Conservation (phyloP, 1,140 invertebrate species). For the Araneus ventricosus region DNA sequence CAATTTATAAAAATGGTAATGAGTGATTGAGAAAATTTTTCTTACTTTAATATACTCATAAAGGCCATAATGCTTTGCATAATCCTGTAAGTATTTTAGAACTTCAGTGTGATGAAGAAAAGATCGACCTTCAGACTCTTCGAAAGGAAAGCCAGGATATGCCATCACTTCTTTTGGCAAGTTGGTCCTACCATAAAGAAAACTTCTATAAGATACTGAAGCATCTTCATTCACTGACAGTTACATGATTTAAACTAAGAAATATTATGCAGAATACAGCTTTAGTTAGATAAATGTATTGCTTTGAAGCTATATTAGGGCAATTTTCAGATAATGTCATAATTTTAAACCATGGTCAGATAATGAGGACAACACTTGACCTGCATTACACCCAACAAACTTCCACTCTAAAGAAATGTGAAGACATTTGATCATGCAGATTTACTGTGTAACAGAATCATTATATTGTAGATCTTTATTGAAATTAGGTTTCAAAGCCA, state of each 20-base stretch:
- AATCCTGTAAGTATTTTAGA: constrained; percentile 88
- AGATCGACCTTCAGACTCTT: constrained; percentile 84
- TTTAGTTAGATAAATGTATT: no score
- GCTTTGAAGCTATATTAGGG: no score
- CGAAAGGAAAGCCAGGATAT: constrained; percentile 89
- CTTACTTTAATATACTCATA: constrained; percentile 84
- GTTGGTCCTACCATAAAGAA: constrained; percentile 86
- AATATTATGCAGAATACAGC: not conserved
- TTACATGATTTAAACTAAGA: constrained; percentile 56
- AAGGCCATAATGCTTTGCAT: constrained; percentile 87
- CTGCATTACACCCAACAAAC: no score
- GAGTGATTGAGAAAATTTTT: no score
- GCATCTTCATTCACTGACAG: constrained; percentile 30
- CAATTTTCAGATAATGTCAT: no score
- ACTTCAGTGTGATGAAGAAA: constrained; percentile 91
- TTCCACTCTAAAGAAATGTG: no score
- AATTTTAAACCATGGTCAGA: no score
- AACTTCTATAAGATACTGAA: constrained; percentile 77
- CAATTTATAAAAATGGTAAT: not conserved
- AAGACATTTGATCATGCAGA: no score
- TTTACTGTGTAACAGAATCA: no score
- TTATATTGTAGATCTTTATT: no score
- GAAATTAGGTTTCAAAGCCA: no score
- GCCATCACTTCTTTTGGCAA: constrained; percentile 95
- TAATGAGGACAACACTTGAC: no score